Evolutionary conservation across 2,888 invertebrate species (phyloP).

Genomic region (Orthosia gothica): DNA sequence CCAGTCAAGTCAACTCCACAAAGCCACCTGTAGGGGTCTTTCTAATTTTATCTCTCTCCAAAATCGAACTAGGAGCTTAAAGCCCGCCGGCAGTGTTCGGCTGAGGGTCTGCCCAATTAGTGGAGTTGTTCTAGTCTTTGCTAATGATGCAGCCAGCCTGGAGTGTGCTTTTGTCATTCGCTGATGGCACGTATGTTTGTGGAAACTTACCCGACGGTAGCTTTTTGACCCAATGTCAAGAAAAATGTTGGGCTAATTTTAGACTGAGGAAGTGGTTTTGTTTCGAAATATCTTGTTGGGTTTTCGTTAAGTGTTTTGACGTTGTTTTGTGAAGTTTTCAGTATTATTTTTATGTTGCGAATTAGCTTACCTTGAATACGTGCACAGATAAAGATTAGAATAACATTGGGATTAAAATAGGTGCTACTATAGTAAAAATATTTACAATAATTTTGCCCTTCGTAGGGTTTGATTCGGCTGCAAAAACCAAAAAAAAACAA

Average conservation of each 20-base stretch:
- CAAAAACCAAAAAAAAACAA: too few species aligned
- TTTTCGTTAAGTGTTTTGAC: neutral
- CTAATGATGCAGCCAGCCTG: constrained; percentile 74
- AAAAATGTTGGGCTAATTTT: constrained; percentile 57
- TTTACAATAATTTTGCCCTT: too few species aligned
- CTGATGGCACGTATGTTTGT: constrained; percentile 63
- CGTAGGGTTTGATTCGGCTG: too few species aligned
- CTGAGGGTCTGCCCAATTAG: constrained; percentile 75
- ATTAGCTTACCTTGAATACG: neutral
- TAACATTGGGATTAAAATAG: too few species aligned
- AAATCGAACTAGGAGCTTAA: constrained; percentile 56
- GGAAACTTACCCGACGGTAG: constrained; percentile 29
- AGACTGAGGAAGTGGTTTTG: constrained; percentile 4
- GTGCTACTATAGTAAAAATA: too few species aligned
- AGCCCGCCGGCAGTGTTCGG: constrained; percentile 48
- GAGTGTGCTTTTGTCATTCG: constrained; percentile 72
- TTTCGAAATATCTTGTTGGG: neutral
- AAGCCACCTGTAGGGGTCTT: constrained; percentile 20
- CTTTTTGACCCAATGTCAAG: constrained; percentile 57
- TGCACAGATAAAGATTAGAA: too few species aligned
- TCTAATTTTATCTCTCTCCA: constrained; percentile 50
- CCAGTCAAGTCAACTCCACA: constrained; percentile 9
- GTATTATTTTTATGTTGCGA: neutral
- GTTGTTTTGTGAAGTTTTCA: too few species aligned
- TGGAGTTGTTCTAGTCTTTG: constrained; percentile 63